Percentiles rank a stretch among this genome's conserved stretches.
Evolutionary conservation across 2,113 vertebrate species (phyloP).

Genomic region (Corvus hawaiiensis): DNA sequence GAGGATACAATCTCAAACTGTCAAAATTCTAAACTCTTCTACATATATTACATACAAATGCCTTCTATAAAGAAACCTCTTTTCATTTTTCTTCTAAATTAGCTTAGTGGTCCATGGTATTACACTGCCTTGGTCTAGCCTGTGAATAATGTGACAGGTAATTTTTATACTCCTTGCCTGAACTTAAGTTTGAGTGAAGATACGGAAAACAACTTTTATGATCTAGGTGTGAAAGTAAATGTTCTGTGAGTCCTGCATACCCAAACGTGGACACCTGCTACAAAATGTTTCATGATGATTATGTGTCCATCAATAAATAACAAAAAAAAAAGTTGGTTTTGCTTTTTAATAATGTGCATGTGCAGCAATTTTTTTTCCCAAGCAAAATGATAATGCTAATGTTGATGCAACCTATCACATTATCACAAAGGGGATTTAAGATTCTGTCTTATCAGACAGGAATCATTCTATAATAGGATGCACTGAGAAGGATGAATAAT

Average conservation of each 20-base stretch:
- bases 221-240: conserved; percentile 78
- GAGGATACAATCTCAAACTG: conserved; percentile 73
- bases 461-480: not conserved
- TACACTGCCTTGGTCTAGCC: conserved; percentile 53
- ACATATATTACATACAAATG: conserved; percentile 73
- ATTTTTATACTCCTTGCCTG: conserved; percentile 67
- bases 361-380: conserved; percentile 17
- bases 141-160: conserved; percentile 70
- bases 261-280: conserved; percentile 50
- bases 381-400: conserved; percentile 33
- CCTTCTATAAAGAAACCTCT: conserved; percentile 58
- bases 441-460: not conserved
- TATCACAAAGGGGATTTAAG: not conserved
- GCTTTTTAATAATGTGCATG: not conserved
- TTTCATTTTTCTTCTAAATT: conserved; percentile 71
- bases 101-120: conserved; percentile 75
- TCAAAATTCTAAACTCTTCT: conserved; percentile 71
- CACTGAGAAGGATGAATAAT: not conserved
- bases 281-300: conserved; percentile 58
- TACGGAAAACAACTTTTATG: conserved; percentile 79
- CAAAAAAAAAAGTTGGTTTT: not conserved
- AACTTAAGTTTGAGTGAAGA: conserved; percentile 71
- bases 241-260: conserved; percentile 66
- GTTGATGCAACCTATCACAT: not conserved
- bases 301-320: conserved; percentile 52